These are phyloP conservation scores for Lineus longissimus DNA, from an alignment of 1,140 invertebrate genomes.

Conservation along the genomic window DNA sequence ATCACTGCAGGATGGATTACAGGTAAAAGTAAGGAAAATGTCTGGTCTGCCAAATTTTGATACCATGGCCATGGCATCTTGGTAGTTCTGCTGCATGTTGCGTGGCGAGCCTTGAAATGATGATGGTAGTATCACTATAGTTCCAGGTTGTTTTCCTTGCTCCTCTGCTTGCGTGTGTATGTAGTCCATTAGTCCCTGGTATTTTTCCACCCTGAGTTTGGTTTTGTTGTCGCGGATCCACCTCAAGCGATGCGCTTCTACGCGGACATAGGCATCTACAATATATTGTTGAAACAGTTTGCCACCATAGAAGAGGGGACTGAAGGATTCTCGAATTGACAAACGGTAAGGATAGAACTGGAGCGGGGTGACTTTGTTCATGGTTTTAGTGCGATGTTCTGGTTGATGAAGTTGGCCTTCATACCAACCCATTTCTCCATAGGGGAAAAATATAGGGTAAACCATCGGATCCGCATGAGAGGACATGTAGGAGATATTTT, in stretches of 20 bases:
- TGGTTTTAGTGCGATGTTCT: not conserved
- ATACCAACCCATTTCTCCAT: not conserved
- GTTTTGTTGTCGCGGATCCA: constrained; percentile 33
- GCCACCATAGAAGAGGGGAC: constrained; percentile 38
- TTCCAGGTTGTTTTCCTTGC: constrained; percentile 31
- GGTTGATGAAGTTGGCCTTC: not conserved
- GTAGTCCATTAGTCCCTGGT: constrained; percentile 28
- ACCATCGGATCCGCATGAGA: not conserved
- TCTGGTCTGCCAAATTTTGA: constrained; percentile 51
- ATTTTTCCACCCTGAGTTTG: constrained; percentile 25
- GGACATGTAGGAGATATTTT: too few species aligned
- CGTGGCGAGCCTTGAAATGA: constrained; percentile 47
- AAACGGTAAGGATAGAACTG: not conserved
- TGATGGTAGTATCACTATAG: constrained; percentile 50
- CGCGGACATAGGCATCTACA: constrained; percentile 53
- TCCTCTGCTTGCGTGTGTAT: constrained; percentile 16
- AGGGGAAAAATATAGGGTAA: not conserved
- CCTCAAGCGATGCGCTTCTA: constrained; percentile 36
- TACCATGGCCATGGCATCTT: constrained; percentile 58
- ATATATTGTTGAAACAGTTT: constrained; percentile 50
- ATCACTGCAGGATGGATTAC: constrained; percentile 57
- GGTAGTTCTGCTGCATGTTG: constrained; percentile 52
- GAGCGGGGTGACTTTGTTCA: not conserved
- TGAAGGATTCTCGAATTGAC: constrained; percentile 10
- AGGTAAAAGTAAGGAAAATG: constrained; percentile 58